These are phyloP conservation scores for Limnephilus marmoratus DNA, from an alignment of 2,888 invertebrate species.

Conservation along the genomic window DNA sequence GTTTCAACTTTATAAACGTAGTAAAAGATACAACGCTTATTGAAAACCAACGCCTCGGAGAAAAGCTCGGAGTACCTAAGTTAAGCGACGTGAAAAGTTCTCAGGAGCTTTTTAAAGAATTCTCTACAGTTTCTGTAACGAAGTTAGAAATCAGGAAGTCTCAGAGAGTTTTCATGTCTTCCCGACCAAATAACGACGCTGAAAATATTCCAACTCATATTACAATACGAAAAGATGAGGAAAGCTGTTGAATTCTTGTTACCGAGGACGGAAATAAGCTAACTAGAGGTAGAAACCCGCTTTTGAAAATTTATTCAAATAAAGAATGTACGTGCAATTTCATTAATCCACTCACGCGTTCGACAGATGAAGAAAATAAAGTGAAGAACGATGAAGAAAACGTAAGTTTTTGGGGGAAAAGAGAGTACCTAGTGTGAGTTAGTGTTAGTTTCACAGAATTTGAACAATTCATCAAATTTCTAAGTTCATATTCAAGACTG, in stretches of 20 bases:
- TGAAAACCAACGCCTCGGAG: neutral
- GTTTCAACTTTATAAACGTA: neutral
- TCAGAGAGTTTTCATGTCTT: neutral
- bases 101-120: neutral
- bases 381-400: neutral
- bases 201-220: constrained; percentile 11
- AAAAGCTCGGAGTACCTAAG: neutral
- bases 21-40: neutral
- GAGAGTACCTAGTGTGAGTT: too few species aligned
- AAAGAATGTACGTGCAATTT: neutral
- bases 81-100: neutral
- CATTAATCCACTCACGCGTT: neutral
- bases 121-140: constrained; percentile 17
- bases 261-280: neutral
- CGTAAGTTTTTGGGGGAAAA: neutral
- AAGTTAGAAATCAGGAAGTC: constrained; percentile 6
- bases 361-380: too few species aligned
- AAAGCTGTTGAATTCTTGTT: neutral
- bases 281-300: neutral
- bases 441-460: neutral
- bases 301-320: neutral
- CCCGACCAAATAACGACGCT: neutral
- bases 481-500: too few species aligned
- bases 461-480: too few species aligned
- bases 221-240: neutral